Evolutionary conservation across 2,888 invertebrate genomes (phyloP).

Genomic region (Aleiodes alternator): DNA sequence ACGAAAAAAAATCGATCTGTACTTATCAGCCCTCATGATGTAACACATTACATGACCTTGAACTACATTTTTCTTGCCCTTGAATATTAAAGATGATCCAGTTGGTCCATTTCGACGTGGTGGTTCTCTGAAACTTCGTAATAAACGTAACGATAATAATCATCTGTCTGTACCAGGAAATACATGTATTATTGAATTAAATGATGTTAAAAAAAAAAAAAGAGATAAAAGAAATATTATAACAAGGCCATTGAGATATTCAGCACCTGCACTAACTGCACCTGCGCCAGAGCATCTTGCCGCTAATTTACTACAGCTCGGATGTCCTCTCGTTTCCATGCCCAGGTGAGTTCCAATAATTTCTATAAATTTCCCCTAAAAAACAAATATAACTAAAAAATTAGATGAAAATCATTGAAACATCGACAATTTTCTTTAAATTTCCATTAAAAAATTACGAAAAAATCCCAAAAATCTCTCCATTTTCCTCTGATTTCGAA

Average conservation of each 20-base stretch:
- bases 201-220: conserved; percentile 17
- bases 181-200: conserved; percentile 45
- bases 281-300: conserved; percentile 70
- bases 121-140: conserved; percentile 61
- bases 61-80: conserved; percentile 10
- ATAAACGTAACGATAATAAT: conserved; percentile 43
- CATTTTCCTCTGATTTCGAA: no score
- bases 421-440: no score
- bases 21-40: not conserved
- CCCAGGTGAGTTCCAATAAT: conserved; percentile 65
- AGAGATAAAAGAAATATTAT: conserved; percentile 44
- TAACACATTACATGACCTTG: conserved; percentile 4
- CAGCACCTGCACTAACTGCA: conserved; percentile 64
- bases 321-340: conserved; percentile 71
- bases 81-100: conserved; percentile 58
- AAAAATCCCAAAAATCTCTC: no score
- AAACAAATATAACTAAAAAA: no score
- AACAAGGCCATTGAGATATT: conserved; percentile 59
- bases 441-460: no score
- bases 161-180: conserved; percentile 53
- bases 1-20: not conserved
- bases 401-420: no score
- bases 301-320: conserved; percentile 69
- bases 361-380: not conserved
- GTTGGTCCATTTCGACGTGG: conserved; percentile 62